Evolutionary conservation across 2,113 vertebrate genomes (phyloP).

Genomic region (Rafetus swinhoei): DNA sequence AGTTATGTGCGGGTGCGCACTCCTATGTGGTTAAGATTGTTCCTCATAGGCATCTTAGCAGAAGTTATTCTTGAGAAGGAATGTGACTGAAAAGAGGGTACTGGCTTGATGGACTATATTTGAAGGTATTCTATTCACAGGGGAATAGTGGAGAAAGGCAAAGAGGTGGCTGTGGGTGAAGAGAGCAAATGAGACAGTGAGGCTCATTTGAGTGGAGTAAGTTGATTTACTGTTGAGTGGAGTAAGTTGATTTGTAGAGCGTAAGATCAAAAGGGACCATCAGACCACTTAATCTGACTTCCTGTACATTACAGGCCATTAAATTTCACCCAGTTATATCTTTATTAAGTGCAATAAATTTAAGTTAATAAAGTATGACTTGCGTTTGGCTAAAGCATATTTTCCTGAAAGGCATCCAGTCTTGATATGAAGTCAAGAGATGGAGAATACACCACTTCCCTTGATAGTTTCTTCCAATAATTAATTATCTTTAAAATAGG

Average conservation of each 20-base stretch:
- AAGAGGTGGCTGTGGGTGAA: neutral
- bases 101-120: neutral
- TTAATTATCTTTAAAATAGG: neutral
- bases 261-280: neutral
- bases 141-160: neutral
- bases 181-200: neutral
- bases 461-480: neutral
- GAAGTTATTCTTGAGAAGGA: neutral
- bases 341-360: neutral
- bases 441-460: neutral
- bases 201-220: neutral
- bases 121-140: rapidly evolving
- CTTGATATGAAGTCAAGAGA: neutral
- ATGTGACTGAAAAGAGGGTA: neutral
- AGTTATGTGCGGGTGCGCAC: neutral
- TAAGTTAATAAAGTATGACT: neutral
- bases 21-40: neutral
- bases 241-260: neutral
- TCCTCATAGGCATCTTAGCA: neutral
- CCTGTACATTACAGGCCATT: neutral
- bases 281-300: neutral
- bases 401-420: neutral
- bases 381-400: neutral
- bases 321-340: neutral
- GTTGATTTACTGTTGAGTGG: neutral